A percentile compares a stretch with the other conserved stretches of the same genome.
These are phyloP conservation scores for Epistrophe eligans DNA, from an alignment of 2,888 invertebrate species.

Conservation along the genomic window DNA sequence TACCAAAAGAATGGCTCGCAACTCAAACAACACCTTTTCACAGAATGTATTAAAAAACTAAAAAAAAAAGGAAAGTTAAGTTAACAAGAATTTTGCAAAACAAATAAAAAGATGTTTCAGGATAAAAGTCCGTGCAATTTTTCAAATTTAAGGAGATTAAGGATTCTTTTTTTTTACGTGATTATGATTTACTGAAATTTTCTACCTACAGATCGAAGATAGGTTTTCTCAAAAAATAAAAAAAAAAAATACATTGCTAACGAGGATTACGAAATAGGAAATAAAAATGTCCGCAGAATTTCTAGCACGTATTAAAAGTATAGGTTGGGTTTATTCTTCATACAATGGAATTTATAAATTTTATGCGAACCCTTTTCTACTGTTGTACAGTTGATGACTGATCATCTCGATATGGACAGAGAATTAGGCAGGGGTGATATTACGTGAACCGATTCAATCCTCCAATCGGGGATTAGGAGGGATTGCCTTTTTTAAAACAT, in stretches of 20 bases:
- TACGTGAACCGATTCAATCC: constrained; percentile 69
- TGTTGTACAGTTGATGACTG: constrained; percentile 32
- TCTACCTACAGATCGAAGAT: constrained; percentile 28
- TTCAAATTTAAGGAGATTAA: constrained; percentile 71
- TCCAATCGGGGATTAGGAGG: constrained; percentile 65
- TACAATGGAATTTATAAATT: constrained; percentile 44
- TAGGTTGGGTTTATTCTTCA: constrained; percentile 1
- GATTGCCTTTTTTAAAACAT: constrained; percentile 23
- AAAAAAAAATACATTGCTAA: constrained; percentile 18
- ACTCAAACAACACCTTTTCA: constrained; percentile 63
- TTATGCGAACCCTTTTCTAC: constrained; percentile 63
- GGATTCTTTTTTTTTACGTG: constrained; percentile 63
- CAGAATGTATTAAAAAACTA: constrained; percentile 2
- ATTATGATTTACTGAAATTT: constrained; percentile 48
- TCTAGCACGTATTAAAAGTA: constrained; percentile 60
- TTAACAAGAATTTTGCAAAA: constrained; percentile 74
- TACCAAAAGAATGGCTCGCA: constrained; percentile 58
- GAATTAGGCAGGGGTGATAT: constrained; percentile 52
- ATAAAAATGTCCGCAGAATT: constrained; percentile 59
- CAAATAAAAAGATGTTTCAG: constrained; percentile 23
- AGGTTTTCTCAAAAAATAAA: constrained; percentile 27
- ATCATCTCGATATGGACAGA: constrained; percentile 54
- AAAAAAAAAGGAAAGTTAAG: constrained; percentile 43
- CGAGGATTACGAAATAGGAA: constrained; percentile 71
- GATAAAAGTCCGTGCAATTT: constrained; percentile 65